phyloP scores from a whole-genome alignment of 2,888 invertebrate genomes.

The Muschampia plurimacula region DNA sequence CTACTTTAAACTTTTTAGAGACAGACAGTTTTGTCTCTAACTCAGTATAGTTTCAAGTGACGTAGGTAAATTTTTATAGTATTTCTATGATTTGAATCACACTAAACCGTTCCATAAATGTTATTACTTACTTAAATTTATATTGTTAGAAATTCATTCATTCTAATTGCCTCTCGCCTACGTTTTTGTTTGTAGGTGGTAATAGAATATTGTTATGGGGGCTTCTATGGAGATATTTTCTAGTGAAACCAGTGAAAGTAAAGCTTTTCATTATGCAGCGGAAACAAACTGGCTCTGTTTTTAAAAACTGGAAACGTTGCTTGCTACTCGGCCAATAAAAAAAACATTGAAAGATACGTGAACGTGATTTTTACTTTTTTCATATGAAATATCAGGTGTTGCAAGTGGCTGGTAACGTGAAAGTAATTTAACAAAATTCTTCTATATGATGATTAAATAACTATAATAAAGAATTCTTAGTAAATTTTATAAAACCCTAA shows the following conservation, averaged over 20 bases:
- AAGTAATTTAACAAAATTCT: not conserved
- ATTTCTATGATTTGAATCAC: too few relatives aligned
- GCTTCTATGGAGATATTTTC: slow-evolving; percentile 18
- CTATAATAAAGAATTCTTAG: not conserved
- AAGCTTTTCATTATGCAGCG: slow-evolving; percentile 22
- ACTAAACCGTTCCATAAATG: too few relatives aligned
- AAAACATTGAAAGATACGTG: slow-evolving; percentile 27
- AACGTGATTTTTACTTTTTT: slow-evolving; percentile 14
- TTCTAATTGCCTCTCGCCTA: not conserved
- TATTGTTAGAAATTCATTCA: not conserved
- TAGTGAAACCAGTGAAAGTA: slow-evolving; percentile 25
- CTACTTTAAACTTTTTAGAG: too few relatives aligned
- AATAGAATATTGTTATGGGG: slow-evolving; percentile 7
- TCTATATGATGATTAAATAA: too few relatives aligned
- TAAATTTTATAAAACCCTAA: not conserved
- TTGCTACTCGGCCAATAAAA: slow-evolving; percentile 17
- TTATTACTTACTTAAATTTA: too few relatives aligned
- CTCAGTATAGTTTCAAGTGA: too few relatives aligned
- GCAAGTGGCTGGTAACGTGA: not conserved
- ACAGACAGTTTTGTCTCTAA: too few relatives aligned
- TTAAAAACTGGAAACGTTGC: slow-evolving; percentile 29
- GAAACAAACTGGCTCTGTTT: slow-evolving; percentile 30
- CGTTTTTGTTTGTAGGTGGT: not conserved
- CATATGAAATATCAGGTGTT: not conserved
- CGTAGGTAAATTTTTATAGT: too few relatives aligned